A percentile compares a stretch with the other conserved stretches of the same genome.
Conservation (phyloP, 53 echinoderm and acorn worm species). For the Paracentrotus lividus region DNA sequence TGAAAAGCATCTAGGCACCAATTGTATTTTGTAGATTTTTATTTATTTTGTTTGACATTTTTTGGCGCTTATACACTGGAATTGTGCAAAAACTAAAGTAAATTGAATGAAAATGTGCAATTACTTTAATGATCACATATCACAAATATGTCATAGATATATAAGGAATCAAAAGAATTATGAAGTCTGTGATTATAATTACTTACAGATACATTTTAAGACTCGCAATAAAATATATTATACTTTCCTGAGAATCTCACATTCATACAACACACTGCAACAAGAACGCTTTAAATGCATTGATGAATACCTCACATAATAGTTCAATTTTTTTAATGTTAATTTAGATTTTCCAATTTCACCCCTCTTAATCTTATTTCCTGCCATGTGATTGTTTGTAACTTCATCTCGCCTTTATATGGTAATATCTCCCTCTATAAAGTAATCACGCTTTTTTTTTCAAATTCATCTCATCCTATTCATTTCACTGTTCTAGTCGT, state of each 20-base stretch:
- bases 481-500: neutral
- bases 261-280: neutral
- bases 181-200: neutral
- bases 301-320: neutral
- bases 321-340: neutral
- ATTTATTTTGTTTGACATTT: neutral
- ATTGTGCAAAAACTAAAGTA: too few relatives aligned
- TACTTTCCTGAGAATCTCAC: neutral
- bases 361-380: neutral
- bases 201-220: neutral
- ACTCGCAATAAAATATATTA: neutral
- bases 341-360: neutral
- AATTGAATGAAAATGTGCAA: too few relatives aligned
- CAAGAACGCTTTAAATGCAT: neutral
- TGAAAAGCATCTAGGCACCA: neutral
- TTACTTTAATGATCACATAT: too few relatives aligned
- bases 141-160: too few relatives aligned
- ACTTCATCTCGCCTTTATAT: slow-evolving; percentile 3
- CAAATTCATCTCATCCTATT: neutral
- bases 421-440: neutral
- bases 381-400: neutral
- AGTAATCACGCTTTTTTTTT: slow-evolving; percentile 29
- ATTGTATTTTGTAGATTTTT: neutral
- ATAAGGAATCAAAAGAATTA: too few relatives aligned
- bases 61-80: neutral